Percentiles rank a stretch among this genome's conserved stretches.
These are phyloP conservation scores for Allygus modestus DNA, from an alignment of 2,888 invertebrate genomes.

Conservation along the genomic window DNA sequence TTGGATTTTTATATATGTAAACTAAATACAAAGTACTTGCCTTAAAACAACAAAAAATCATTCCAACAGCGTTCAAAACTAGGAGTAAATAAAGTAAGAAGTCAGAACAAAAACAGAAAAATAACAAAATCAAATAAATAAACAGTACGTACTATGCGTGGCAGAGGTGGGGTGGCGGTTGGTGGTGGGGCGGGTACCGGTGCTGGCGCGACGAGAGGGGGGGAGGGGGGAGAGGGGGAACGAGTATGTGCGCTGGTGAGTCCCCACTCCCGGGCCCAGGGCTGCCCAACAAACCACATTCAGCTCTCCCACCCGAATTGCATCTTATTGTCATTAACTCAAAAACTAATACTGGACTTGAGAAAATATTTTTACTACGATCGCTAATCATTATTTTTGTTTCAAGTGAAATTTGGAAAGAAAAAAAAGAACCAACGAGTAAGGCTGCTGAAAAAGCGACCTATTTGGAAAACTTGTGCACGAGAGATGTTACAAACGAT, in stretches of 20 bases:
- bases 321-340: background rate
- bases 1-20: too few species aligned
- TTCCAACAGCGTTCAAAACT: too few species aligned
- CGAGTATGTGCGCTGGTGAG: constrained; percentile 72
- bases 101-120: background rate
- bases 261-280: constrained; percentile 67
- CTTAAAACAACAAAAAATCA: too few species aligned
- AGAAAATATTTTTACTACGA: background rate
- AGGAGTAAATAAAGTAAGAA: too few species aligned
- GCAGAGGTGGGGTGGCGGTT: constrained; percentile 73
- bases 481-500: too few species aligned
- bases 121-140: constrained; percentile 60
- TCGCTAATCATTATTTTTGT: too few species aligned
- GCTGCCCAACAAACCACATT: constrained; percentile 61
- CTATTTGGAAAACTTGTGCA: too few species aligned
- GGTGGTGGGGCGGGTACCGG: constrained; percentile 70
- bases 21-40: too few species aligned
- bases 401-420: too few species aligned
- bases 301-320: constrained; percentile 25
- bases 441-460: too few species aligned
- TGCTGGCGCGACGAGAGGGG: constrained; percentile 70
- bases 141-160: constrained; percentile 72
- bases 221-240: constrained; percentile 71
- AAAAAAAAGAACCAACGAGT: too few species aligned
- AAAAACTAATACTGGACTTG: background rate